phyloP scores from a whole-genome alignment of 2,888 invertebrate genomes.

The Hypselothyrea guttata region DNA sequence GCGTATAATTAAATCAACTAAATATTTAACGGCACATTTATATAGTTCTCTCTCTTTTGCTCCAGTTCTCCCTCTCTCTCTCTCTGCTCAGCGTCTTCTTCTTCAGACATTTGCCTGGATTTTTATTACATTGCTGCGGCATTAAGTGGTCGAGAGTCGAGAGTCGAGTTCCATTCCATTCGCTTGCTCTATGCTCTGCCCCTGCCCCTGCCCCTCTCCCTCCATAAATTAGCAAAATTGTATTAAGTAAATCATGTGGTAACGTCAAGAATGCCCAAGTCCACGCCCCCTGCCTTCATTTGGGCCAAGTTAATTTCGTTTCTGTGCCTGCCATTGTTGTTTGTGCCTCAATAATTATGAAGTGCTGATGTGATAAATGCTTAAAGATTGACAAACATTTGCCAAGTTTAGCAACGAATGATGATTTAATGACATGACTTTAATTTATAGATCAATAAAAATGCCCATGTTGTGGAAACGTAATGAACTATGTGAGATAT shows the following conservation, averaged over 20 bases:
- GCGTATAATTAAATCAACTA: slow-evolving; percentile 75
- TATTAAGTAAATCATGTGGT: slow-evolving; percentile 67
- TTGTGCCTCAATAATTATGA: slow-evolving; percentile 44
- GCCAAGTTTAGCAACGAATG: background rate
- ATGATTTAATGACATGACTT: too few relatives aligned
- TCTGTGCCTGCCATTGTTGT: background rate
- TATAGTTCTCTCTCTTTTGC: slow-evolving; percentile 39
- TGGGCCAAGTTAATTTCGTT: background rate
- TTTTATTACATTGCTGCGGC: slow-evolving; percentile 67
- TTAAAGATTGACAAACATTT: slow-evolving; percentile 20
- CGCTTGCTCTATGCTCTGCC: slow-evolving; percentile 14
- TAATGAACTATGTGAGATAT: too few relatives aligned
- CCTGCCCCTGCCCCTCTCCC: too few relatives aligned
- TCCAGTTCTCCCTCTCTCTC: too few relatives aligned
- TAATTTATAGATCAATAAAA: too few relatives aligned
- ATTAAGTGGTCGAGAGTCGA: slow-evolving; percentile 62
- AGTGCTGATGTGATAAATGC: slow-evolving; percentile 44
- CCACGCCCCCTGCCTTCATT: slow-evolving; percentile 1
- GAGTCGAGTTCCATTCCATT: slow-evolving; percentile 25
- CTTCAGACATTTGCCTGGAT: slow-evolving; percentile 51
- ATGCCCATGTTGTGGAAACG: too few relatives aligned
- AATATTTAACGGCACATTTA: slow-evolving; percentile 75
- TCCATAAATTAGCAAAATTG: slow-evolving; percentile 67
- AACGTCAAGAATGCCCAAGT: slow-evolving; percentile 23
- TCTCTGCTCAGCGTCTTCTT: slow-evolving; percentile 14